A percentile compares a stretch with the other conserved stretches of the same genome.
Conservation (phyloP, 2,113 vertebrate species). For the Dasyurus viverrinus region DNA sequence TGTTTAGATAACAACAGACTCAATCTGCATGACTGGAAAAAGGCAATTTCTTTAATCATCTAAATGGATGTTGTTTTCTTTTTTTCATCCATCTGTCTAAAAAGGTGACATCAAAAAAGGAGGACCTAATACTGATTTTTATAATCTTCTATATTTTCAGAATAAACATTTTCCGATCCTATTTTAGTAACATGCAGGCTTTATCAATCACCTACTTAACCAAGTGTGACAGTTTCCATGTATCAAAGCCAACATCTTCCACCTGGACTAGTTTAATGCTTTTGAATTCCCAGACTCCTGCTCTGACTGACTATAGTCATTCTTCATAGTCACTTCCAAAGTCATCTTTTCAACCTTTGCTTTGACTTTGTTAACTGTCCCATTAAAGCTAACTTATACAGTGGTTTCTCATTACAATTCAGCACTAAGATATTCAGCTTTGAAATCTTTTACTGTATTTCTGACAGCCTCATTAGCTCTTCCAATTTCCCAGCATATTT, state of each 20-base stretch:
- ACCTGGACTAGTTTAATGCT: slow-evolving; percentile 54
- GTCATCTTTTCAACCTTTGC: slow-evolving; percentile 37
- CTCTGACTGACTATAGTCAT: slow-evolving; percentile 24
- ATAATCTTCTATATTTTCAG: slow-evolving; percentile 37
- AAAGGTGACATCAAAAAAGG: slow-evolving; percentile 17
- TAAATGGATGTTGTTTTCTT: slow-evolving; percentile 58
- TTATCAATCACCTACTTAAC: slow-evolving; percentile 54
- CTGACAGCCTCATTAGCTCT: neutral
- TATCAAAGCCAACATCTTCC: slow-evolving; percentile 37
- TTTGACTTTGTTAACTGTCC: slow-evolving; percentile 56
- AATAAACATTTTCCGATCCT: slow-evolving; percentile 56
- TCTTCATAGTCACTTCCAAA: slow-evolving; percentile 58
- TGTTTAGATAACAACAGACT: slow-evolving; percentile 46
- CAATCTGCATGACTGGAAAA: slow-evolving; percentile 50
- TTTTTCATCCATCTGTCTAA: slow-evolving; percentile 61
- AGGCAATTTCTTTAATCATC: slow-evolving; percentile 57
- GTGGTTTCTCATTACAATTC: slow-evolving; percentile 42
- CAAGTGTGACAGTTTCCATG: slow-evolving; percentile 32
- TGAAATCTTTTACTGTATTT: slow-evolving; percentile 17
- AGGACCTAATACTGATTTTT: slow-evolving; percentile 29
- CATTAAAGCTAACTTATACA: neutral
- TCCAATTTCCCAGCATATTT: slow-evolving; percentile 4
- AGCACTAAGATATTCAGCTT: slow-evolving; percentile 16
- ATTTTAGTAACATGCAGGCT: slow-evolving; percentile 32
- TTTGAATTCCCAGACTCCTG: slow-evolving; percentile 22